These are phyloP conservation scores for Cariama cristata DNA, from an alignment of 2,113 vertebrate species.

Conservation along the genomic window DNA sequence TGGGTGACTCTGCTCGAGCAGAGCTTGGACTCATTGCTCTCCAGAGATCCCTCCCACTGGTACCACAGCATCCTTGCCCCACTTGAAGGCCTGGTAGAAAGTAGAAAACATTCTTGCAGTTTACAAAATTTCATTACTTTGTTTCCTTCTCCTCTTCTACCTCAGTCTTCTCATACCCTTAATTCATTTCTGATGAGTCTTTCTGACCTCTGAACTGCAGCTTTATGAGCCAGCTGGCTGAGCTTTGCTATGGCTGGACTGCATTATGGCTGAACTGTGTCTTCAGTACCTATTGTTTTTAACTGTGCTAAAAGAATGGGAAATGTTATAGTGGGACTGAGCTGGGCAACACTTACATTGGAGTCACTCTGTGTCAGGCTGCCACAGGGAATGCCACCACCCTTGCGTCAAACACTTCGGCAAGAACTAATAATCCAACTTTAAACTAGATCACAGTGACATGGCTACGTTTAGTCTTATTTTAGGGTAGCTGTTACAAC, in stretches of 20 bases:
- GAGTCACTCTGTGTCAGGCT: background rate
- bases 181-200: background rate
- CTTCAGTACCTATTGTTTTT: background rate
- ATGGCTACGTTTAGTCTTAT: background rate
- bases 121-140: background rate
- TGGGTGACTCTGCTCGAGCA: background rate
- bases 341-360: rapidly evolving
- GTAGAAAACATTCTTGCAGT: background rate
- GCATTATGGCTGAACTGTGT: background rate
- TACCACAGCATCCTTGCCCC: background rate
- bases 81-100: background rate
- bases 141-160: background rate
- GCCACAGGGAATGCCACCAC: background rate
- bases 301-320: background rate
- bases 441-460: background rate
- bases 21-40: background rate
- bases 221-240: background rate
- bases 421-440: background rate
- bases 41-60: background rate
- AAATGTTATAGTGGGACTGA: background rate
- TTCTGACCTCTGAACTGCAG: background rate
- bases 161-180: background rate
- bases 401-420: background rate
- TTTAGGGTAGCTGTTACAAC: background rate
- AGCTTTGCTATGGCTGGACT: background rate